phyloP scores from a whole-genome alignment of 1,140 invertebrate species.

The Sipha flava region DNA sequence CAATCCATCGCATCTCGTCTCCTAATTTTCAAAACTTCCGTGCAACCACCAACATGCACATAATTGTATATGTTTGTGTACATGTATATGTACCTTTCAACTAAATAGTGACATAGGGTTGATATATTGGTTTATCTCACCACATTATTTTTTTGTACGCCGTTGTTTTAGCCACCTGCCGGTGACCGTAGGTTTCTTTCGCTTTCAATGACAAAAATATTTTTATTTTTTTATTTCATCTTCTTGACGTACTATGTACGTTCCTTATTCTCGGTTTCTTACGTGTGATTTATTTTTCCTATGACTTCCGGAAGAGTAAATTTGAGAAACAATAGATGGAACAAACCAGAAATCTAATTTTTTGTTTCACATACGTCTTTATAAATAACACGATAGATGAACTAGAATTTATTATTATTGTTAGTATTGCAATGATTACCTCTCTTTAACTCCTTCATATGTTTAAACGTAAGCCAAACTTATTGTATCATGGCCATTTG shows the following conservation, averaged over 20 bases:
- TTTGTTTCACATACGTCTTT: neutral
- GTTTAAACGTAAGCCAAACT: too few relatives aligned
- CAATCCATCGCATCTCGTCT: neutral
- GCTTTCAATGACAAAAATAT: neutral
- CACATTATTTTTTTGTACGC: neutral
- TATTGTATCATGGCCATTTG: too few relatives aligned
- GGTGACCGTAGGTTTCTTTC: too few relatives aligned
- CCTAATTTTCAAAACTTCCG: neutral
- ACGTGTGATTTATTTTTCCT: neutral
- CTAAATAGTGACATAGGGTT: neutral
- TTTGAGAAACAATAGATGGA: neutral
- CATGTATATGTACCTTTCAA: neutral
- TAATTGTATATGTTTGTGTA: neutral
- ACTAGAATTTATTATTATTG: neutral
- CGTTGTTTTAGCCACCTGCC: too few relatives aligned
- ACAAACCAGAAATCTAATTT: neutral
- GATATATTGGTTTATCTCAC: neutral
- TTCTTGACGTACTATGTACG: neutral
- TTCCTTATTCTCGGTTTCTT: neutral
- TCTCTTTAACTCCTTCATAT: too few relatives aligned
- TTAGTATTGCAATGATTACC: too few relatives aligned
- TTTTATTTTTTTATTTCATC: neutral
- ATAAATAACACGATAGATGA: neutral
- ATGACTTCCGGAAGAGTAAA: neutral
- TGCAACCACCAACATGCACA: neutral